Base-by-base conservation (phyloP, 2,888 invertebrate genomes). In the Agrilus mali region DNA sequence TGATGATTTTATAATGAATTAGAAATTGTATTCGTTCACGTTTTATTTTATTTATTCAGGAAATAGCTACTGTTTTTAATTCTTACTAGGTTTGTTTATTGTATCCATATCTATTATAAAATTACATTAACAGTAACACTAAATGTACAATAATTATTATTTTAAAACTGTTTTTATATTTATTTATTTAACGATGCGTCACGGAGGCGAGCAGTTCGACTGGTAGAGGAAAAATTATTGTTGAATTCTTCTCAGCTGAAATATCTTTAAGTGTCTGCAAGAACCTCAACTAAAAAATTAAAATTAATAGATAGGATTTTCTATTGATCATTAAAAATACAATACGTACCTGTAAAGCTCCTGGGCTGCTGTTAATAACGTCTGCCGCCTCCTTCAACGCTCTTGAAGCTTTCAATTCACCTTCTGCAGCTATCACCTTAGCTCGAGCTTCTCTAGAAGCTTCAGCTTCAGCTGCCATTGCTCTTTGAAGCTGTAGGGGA, bases 201-300 rank as follows among this genome's bases (percentile, higher is more conserved):
- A 81, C 79, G 10, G 70, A 65, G 17, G 64, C 60, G 16, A 85
- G 58, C 40, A 86, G 65, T 59, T 94, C 93, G 68, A 94, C 79
- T 0, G 94, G 94, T 52, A 94, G 70, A 1, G 94, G 94, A 63
- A 95, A 94, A 46, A 94, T 83, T 54, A 95, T 93, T 0, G 93
- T 94, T 0, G 92, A 93, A 66, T 93, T 93, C 70, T 92, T 93
- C 69, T 95, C 93, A 0, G 89, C 86, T 1, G 93, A 88, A 64
- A 94, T 92, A 43, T 86, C 83, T 69, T 78, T 90, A 44, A 95
- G 70, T 0, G 94, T 94, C 70, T 95, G 94, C 34, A 90, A 71
- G 63, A 88, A 88, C 13, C 88, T 77, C 47, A 86, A 60, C 85
- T 86, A 67, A 45, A 74, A 75, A 16, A 3, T 27, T 8, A 2